These are phyloP conservation scores for Vidua macroura DNA, from an alignment of 2,113 vertebrate species.

Conservation along the genomic window DNA sequence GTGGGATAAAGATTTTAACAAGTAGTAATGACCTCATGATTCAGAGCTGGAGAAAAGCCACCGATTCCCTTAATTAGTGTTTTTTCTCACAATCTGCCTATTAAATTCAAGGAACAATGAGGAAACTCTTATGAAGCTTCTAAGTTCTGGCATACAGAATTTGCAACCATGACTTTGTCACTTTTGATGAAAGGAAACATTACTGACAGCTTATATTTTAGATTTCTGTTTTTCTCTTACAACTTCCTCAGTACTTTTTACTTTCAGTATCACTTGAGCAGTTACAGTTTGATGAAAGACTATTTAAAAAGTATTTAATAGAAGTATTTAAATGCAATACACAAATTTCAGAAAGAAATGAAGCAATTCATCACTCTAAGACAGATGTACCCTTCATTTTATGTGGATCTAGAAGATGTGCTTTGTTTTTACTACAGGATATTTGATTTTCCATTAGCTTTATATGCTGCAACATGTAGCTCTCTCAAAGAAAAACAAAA, in stretches of 20 bases:
- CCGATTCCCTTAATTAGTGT: not conserved
- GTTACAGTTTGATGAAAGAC: not conserved
- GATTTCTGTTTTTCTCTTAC: not conserved
- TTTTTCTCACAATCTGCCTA: not conserved
- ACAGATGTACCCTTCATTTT: not conserved
- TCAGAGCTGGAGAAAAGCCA: constrained; percentile 6
- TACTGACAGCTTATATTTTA: not conserved
- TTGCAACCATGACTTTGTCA: not conserved
- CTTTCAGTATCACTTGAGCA: not conserved
- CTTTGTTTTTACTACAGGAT: not conserved
- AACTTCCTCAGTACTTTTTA: not conserved
- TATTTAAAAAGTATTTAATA: not conserved
- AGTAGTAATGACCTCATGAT: constrained; percentile 20
- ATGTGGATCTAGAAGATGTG: not conserved
- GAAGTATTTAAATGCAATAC: not conserved
- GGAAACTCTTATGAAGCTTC: not conserved
- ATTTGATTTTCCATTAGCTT: not conserved
- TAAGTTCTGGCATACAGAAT: not conserved
- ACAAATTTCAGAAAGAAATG: not conserved
- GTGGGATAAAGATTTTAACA: constrained; percentile 9
- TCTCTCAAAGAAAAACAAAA: not conserved
- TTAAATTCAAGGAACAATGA: not conserved
- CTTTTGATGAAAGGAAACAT: not conserved
- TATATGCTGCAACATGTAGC: not conserved
- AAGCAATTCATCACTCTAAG: not conserved